Evolutionary conservation across 2,888 invertebrate species (phyloP).

Genomic region (Malacosoma neustria): DNA sequence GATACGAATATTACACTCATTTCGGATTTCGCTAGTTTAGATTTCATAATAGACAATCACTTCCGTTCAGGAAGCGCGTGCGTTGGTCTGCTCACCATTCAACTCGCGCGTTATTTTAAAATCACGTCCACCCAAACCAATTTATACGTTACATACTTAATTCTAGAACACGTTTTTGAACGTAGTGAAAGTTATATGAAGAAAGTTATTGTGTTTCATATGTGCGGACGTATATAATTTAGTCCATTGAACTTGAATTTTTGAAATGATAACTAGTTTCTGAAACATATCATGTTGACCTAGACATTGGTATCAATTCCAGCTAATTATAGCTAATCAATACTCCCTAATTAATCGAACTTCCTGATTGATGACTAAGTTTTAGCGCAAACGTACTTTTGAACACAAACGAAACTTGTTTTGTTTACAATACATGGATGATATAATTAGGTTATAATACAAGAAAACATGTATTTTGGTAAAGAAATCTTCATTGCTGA

Average conservation of each 20-base stretch:
- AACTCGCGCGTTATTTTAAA: conserved; percentile 35
- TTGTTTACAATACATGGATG: too few species aligned
- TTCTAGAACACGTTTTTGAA: conserved; percentile 18
- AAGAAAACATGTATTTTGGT: too few species aligned
- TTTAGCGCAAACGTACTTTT: background rate
- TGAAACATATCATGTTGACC: conserved; percentile 5
- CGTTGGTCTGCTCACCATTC: conserved; percentile 39
- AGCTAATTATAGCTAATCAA: conserved; percentile 16
- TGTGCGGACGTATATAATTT: conserved; percentile 30
- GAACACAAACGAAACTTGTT: too few species aligned
- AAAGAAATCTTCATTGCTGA: too few species aligned
- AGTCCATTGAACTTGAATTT: conserved; percentile 46
- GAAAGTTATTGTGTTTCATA: conserved; percentile 45
- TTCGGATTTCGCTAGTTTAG: conserved; percentile 16
- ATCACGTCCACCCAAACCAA: conserved; percentile 17
- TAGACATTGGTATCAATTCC: conserved; percentile 25
- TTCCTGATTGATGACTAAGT: conserved; percentile 8
- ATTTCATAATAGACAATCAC: too few species aligned
- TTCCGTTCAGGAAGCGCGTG: conserved; percentile 36
- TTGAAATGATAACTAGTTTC: background rate
- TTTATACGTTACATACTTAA: conserved; percentile 19
- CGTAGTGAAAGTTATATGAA: conserved; percentile 43
- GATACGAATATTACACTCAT: too few species aligned
- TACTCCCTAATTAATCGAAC: conserved; percentile 14
- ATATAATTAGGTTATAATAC: too few species aligned